Percentiles rank a stretch among this genome's conserved stretches.
Evolutionary conservation across 2,888 invertebrate species (phyloP).

Genomic region (Ichneumon xanthorius): DNA sequence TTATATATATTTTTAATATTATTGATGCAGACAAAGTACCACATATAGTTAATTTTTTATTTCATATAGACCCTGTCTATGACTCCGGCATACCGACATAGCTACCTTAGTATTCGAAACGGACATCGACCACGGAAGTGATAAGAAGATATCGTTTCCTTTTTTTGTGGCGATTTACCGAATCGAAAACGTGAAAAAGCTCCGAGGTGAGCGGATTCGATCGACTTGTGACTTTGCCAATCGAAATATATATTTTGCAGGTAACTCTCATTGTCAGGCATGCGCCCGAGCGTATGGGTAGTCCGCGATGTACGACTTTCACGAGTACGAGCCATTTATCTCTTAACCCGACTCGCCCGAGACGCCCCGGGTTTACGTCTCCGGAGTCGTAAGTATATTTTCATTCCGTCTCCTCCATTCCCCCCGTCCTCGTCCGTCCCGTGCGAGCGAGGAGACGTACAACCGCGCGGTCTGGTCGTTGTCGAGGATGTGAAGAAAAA

Average conservation of each 20-base stretch:
- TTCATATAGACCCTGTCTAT: too few species aligned
- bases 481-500: slow-evolving; percentile 27
- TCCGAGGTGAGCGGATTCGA: neutral
- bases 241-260: neutral
- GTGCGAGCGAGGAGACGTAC: neutral
- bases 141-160: neutral
- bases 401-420: neutral
- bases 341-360: slow-evolving; percentile 3
- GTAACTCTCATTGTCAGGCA: slow-evolving; percentile 18
- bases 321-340: slow-evolving; percentile 21
- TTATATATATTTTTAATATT: too few species aligned
- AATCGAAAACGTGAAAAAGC: neutral
- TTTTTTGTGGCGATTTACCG: neutral
- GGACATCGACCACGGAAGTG: neutral
- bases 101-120: too few species aligned
- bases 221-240: neutral
- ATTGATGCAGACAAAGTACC: too few species aligned
- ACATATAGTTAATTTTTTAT: too few species aligned
- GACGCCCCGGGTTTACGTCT: slow-evolving; percentile 29
- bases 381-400: slow-evolving; percentile 3
- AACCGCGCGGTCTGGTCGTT: neutral
- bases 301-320: slow-evolving; percentile 23
- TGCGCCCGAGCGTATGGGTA: neutral
- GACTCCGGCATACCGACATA: too few species aligned
- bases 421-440: neutral